Percentiles rank a stretch among this genome's conserved stretches.
phyloP scores from a whole-genome alignment of 1,140 invertebrate genomes.

The Sitodiplosis mosellana region DNA sequence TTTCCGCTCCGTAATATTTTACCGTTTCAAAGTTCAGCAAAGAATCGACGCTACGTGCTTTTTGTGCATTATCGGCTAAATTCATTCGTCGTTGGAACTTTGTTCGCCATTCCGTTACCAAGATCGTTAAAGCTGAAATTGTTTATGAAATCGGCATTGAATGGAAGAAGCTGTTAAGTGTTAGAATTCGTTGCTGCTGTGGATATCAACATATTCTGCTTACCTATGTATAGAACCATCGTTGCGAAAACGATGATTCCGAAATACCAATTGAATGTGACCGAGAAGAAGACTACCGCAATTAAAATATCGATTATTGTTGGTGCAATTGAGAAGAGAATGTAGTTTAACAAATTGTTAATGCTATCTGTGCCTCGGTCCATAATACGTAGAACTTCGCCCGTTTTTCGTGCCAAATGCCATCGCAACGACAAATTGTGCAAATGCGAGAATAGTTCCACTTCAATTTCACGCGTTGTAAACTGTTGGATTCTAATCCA shows the following conservation, averaged over 20 bases:
- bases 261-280: slow-evolving; percentile 81
- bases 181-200: no score
- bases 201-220: slow-evolving; percentile 23
- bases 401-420: slow-evolving; percentile 86
- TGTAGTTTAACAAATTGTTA: slow-evolving; percentile 78
- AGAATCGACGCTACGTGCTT: slow-evolving; percentile 88
- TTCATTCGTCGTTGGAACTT: slow-evolving; percentile 89
- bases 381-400: slow-evolving; percentile 86
- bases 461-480: slow-evolving; percentile 79
- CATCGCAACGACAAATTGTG: slow-evolving; percentile 72
- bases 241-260: slow-evolving; percentile 84
- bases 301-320: slow-evolving; percentile 84
- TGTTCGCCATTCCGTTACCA: slow-evolving; percentile 88
- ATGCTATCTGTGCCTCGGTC: slow-evolving; percentile 90
- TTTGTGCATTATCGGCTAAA: slow-evolving; percentile 73
- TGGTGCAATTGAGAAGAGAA: slow-evolving; percentile 73
- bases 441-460: slow-evolving; percentile 67
- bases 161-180: no score
- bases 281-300: slow-evolving; percentile 79
- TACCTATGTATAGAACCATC: slow-evolving; percentile 84
- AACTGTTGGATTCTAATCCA: slow-evolving; percentile 95
- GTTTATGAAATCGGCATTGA: no score
- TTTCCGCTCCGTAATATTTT: slow-evolving; percentile 89
- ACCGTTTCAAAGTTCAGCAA: slow-evolving; percentile 95
- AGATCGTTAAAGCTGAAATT: slow-evolving; percentile 55